Conservation (phyloP, 2,888 invertebrate species). For the Bombyx huttoni region DNA sequence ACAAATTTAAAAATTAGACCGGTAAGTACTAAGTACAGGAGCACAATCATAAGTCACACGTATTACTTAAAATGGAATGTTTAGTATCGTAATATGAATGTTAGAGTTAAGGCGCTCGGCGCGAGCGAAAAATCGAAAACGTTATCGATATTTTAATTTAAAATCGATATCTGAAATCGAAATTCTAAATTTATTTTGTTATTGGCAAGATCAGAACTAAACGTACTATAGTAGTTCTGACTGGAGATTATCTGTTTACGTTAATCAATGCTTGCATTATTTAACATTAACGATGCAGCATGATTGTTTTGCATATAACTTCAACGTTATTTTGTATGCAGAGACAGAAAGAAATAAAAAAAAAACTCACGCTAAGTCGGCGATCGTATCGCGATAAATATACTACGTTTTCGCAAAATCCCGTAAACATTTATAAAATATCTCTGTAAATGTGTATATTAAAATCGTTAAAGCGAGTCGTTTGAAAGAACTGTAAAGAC, state of each 20-base stretch:
- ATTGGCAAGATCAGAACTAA: constrained; percentile 19
- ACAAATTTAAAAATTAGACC: neutral
- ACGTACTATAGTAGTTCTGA: neutral
- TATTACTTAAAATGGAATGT: constrained; percentile 56
- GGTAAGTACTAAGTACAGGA: constrained; percentile 54
- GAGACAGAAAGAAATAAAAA: neutral
- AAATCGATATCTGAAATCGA: neutral
- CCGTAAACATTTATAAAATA: constrained; percentile 8
- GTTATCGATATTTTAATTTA: neutral
- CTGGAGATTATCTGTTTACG: neutral
- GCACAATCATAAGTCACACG: constrained; percentile 68
- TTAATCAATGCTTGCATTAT: neutral
- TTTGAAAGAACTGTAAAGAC: constrained; percentile 27
- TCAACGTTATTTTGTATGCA: neutral
- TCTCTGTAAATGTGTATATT: neutral
- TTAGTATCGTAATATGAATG: constrained; percentile 35
- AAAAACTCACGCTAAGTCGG: neutral
- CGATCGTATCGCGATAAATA: neutral
- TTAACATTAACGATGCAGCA: too few relatives aligned
- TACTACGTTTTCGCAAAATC: neutral
- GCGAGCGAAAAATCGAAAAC: neutral
- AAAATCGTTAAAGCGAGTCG: constrained; percentile 19
- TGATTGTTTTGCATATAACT: neutral
- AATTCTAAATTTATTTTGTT: neutral
- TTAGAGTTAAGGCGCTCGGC: constrained; percentile 11